phyloP scores from a whole-genome alignment of 1,140 invertebrate species.

The Ceratoteleas bidentatus region DNA sequence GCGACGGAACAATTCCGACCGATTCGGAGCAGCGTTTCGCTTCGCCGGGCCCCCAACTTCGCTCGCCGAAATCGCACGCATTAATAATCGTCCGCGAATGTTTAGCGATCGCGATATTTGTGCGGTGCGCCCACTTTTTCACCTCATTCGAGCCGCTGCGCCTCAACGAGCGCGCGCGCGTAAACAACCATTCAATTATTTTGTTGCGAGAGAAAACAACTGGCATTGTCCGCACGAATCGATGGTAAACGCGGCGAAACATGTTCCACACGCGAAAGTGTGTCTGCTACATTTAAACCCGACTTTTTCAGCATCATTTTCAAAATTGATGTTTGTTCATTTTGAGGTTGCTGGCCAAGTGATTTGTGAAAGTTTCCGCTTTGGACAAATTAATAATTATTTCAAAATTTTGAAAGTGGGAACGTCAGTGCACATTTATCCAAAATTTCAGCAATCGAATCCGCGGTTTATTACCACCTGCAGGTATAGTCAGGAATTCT shows the following conservation, averaged over 20 bases:
- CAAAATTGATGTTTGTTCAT: too few species aligned
- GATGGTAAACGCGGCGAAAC: neutral
- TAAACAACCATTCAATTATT: conserved; percentile 10
- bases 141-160: neutral
- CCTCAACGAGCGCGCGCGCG: conserved; percentile 10
- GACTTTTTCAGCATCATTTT: too few species aligned
- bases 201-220: conserved; percentile 17
- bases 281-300: neutral
- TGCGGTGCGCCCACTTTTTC: neutral
- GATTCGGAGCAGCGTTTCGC: conserved; percentile 18
- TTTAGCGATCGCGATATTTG: too few species aligned
- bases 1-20: conserved; percentile 27
- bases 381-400: too few species aligned
- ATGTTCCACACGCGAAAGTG: conserved; percentile 7
- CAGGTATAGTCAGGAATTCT: too few species aligned
- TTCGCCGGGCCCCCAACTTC: conserved; percentile 12
- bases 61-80: conserved; percentile 8
- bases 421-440: too few species aligned
- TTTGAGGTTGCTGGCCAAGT: too few species aligned
- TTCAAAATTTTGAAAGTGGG: too few species aligned
- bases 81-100: conserved; percentile 5
- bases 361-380: neutral
- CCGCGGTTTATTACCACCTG: too few species aligned
- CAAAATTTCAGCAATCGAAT: too few species aligned
- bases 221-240: conserved; percentile 10